These are phyloP conservation scores for Harpagoxenus sublaevis DNA, from an alignment of 2,888 invertebrate genomes.

Conservation along the genomic window DNA sequence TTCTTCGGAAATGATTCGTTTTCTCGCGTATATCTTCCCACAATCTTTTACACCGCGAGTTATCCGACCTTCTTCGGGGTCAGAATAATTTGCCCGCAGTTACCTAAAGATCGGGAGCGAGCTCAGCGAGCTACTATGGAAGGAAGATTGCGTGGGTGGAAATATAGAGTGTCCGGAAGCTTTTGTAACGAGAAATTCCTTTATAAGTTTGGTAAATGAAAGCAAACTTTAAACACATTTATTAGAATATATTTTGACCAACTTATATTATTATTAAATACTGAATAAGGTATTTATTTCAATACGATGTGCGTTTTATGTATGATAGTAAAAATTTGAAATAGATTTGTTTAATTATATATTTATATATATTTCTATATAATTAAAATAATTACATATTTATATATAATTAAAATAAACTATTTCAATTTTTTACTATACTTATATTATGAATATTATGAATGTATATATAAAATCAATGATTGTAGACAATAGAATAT, in stretches of 20 bases:
- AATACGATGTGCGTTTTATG: neutral
- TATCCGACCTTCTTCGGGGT: conserved; percentile 27
- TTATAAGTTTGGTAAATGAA: neutral
- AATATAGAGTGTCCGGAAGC: neutral
- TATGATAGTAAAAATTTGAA: neutral
- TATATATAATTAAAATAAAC: neutral
- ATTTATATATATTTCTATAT: neutral
- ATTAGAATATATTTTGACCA: neutral
- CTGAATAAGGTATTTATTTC: neutral
- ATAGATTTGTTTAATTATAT: neutral
- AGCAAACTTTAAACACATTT: neutral
- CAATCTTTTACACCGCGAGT: conserved; percentile 3
- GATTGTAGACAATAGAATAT: neutral
- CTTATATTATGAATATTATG: no score
- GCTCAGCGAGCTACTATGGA: neutral
- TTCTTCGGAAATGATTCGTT: conserved; percentile 33
- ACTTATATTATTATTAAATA: neutral
- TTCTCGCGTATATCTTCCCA: conserved; percentile 5
- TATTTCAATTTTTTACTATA: neutral
- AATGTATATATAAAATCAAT: neutral
- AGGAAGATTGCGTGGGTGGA: conserved; percentile 19
- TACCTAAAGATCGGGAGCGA: neutral
- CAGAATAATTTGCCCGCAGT: conserved; percentile 23
- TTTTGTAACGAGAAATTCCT: neutral
- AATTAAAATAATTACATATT: no score